Conservation (phyloP, 2,797 vertebrate genomes). For the Schizopygopsis malacanthus region DNA sequence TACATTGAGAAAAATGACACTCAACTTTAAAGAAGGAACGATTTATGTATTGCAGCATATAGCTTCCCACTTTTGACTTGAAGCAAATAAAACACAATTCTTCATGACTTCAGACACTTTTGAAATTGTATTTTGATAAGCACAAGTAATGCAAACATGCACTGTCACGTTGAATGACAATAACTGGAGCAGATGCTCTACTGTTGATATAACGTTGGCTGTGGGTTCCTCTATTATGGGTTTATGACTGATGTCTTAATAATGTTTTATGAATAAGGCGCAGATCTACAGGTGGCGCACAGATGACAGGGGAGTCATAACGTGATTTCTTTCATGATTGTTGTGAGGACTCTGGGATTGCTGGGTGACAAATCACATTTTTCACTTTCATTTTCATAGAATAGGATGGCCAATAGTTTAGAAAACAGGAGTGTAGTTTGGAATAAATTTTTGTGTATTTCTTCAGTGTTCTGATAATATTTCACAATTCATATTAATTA, state of each 20-base stretch:
- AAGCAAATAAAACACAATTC: slow-evolving; percentile 6
- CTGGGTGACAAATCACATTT: slow-evolving; percentile 10
- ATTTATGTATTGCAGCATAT: not conserved
- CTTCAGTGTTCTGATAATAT: not conserved
- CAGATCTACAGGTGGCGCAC: slow-evolving; percentile 26
- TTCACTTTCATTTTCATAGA: slow-evolving; percentile 11
- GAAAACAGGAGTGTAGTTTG: not conserved
- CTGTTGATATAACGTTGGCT: slow-evolving; percentile 5
- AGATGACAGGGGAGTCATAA: slow-evolving; percentile 24
- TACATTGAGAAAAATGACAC: not conserved
- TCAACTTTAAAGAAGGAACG: not conserved
- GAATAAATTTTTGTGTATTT: not conserved
- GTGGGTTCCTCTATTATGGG: slow-evolving; percentile 22
- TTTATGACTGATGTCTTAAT: slow-evolving; percentile 38
- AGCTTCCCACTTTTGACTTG: not conserved
- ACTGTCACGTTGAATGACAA: not conserved
- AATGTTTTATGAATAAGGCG: slow-evolving; percentile 40
- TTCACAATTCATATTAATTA: slow-evolving; percentile 1
- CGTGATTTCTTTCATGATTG: slow-evolving; percentile 28
- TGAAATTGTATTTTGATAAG: slow-evolving; percentile 2
- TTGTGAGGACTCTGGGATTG: not conserved
- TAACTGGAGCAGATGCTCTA: not conserved
- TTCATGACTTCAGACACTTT: not conserved
- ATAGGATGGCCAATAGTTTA: too few relatives aligned
- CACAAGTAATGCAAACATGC: slow-evolving; percentile 18